Conservation (phyloP, 1,140 invertebrate genomes). For the Leguminivora glycinivorella region DNA sequence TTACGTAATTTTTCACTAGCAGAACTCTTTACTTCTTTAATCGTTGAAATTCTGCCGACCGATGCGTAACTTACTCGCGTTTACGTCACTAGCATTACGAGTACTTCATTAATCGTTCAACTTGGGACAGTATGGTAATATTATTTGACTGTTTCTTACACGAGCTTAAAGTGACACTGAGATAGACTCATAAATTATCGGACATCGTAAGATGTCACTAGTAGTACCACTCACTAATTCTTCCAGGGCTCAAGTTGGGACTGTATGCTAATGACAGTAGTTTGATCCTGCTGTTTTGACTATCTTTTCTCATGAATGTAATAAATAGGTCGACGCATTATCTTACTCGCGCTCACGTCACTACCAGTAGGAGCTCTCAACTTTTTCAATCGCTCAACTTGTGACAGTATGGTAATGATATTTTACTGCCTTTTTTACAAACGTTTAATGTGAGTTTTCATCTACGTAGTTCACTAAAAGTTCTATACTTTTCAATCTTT, state of each 20-base stretch:
- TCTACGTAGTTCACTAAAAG: no score
- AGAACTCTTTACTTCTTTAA: conserved; percentile 5
- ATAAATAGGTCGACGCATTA: no score
- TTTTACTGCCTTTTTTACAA: no score
- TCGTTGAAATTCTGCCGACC: neutral
- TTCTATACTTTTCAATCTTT: no score
- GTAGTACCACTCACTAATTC: neutral
- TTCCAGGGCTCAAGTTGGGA: neutral
- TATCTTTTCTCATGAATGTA: no score
- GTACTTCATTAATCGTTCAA: conserved; percentile 1
- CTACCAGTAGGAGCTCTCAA: neutral
- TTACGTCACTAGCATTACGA: no score
- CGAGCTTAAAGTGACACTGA: neutral
- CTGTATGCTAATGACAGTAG: neutral
- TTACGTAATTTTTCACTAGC: no score
- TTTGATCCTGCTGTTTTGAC: neutral
- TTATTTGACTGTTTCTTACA: neutral
- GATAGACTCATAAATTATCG: neutral
- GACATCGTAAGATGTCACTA: no score
- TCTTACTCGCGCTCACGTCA: neutral
- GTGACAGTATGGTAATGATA: no score
- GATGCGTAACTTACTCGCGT: no score
- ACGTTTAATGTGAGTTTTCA: no score
- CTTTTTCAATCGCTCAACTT: neutral
- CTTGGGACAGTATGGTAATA: neutral